Evolutionary conservation across 2,888 invertebrate species (phyloP), one percentile per base, ranked within the genome.

Genomic region (Ypsolopha scabrella): DNA sequence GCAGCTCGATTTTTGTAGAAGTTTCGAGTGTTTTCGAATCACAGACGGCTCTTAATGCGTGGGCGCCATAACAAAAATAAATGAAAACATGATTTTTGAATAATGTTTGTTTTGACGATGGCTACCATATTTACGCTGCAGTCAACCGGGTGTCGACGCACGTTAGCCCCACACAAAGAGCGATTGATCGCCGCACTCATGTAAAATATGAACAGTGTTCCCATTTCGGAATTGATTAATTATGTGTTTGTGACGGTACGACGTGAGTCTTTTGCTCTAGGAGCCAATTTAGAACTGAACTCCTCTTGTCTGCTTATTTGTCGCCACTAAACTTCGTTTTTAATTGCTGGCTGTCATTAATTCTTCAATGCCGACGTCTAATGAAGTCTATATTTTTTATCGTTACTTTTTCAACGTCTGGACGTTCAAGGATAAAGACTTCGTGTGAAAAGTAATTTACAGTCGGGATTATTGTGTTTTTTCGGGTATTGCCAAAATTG

Each of bases 161-260:
- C 58, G 65, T 70, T 67, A 68, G 83, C 82, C 83, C 83, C 85
- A 85, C 86, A 81, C 85, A 77, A 79, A 77, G 81, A 69, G 70
- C 72, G 75, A 80, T 80, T 80, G 77, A 81, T 80, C 60, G 74
- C 61, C 68, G 58, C 62, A 61, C 65, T 65, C 72, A 72, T 67
- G 67, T 75, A 73, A 80, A 80, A 79, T 80, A 79, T 75, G 70
- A 75, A 69, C 63, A 57, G 55, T 33, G 77, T 64, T 80, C 79
- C 63, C 79, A 63, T 75, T 81, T 75, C 68, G 60, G 67, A 78
- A 82, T 82, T 85, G 83, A 86, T 85, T 83, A 85, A 86, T 86
- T 80, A 75, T 75, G 60, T 67, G 33, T 24, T 6, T 50, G 49
- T 11, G 74, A 71, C 70, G 63, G 62, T 68, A 66, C 62, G 68